Evolutionary conservation across 2,888 invertebrate species (phyloP).

Genomic region (Julus scanicus): DNA sequence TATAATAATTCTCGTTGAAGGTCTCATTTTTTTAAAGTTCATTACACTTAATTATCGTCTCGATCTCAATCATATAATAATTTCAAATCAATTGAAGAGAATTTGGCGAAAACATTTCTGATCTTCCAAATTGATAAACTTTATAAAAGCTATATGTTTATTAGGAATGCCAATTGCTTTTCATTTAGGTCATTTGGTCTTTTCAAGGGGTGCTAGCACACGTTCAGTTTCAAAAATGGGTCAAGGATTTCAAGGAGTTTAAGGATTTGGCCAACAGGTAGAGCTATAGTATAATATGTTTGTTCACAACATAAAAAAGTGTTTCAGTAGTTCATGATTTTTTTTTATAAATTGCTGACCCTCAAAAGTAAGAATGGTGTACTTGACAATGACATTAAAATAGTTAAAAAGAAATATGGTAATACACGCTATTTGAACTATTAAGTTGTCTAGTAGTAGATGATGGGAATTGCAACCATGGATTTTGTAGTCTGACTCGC

Average conservation of each 20-base stretch:
- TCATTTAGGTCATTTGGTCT: not conserved
- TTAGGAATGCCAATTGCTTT: not conserved
- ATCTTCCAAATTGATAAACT: not conserved
- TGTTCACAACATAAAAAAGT: not conserved
- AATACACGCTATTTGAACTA: not conserved
- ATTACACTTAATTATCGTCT: not conserved
- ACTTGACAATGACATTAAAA: constrained; percentile 28
- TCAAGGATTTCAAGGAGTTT: constrained; percentile 23
- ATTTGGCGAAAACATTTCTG: not conserved
- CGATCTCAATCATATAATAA: not conserved
- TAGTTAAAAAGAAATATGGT: not conserved
- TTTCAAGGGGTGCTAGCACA: not conserved
- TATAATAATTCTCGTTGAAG: not conserved
- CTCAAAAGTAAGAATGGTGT: not conserved
- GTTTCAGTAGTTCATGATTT: not conserved
- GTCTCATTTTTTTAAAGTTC: not conserved
- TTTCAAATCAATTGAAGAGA: not conserved
- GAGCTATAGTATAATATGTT: not conserved
- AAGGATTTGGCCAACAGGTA: not conserved
- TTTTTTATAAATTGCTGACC: not conserved
- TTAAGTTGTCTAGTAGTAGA: not conserved
- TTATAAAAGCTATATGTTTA: not conserved
- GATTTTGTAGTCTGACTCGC: too few relatives aligned
- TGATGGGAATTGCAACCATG: too few relatives aligned
- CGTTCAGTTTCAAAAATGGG: not conserved